Evolutionary conservation across 92 coral and sea anemone species (phyloP).

Genomic region (Virgularia gustaviana): DNA sequence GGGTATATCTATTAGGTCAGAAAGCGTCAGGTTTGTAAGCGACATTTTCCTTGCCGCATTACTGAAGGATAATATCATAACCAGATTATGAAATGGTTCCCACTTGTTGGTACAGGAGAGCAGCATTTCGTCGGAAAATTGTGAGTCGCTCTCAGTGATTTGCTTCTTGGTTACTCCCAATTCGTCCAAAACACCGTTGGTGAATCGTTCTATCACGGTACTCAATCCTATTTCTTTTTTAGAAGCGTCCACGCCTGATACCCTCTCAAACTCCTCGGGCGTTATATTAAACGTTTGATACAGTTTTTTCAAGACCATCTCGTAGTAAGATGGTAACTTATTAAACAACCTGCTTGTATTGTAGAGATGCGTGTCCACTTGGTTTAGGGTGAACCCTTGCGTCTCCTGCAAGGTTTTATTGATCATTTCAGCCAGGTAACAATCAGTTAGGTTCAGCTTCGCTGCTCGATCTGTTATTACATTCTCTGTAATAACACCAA

Average conservation of each 20-base stretch:
- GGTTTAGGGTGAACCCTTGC: constrained; percentile 15
- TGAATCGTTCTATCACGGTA: constrained; percentile 7
- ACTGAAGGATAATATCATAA: constrained; percentile 8
- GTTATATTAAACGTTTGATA: constrained; percentile 23
- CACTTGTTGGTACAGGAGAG: constrained; percentile 31
- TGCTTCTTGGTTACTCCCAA: not conserved
- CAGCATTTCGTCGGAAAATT: not conserved
- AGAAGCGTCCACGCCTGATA: not conserved
- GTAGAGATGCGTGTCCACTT: constrained; percentile 21
- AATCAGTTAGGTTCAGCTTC: constrained; percentile 8
- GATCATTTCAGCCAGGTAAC: constrained; percentile 26
- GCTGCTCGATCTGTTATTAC: not conserved
- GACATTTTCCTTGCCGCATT: constrained; percentile 18
- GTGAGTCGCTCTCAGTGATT: constrained; percentile 3
- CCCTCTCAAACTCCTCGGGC: not conserved
- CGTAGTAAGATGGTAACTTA: not conserved
- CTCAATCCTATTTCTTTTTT: not conserved
- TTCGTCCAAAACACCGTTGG: constrained; percentile 4
- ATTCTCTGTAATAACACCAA: constrained; percentile 21
- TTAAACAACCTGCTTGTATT: constrained; percentile 14
- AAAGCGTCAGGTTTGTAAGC: not conserved
- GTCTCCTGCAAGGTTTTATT: constrained; percentile 4
- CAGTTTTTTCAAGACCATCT: not conserved
- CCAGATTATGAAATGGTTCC: constrained; percentile 14
- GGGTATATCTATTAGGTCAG: not conserved